These are phyloP conservation scores for Myripristis jacobus DNA, from an alignment of 2,797 vertebrate genomes.

Conservation along the genomic window DNA sequence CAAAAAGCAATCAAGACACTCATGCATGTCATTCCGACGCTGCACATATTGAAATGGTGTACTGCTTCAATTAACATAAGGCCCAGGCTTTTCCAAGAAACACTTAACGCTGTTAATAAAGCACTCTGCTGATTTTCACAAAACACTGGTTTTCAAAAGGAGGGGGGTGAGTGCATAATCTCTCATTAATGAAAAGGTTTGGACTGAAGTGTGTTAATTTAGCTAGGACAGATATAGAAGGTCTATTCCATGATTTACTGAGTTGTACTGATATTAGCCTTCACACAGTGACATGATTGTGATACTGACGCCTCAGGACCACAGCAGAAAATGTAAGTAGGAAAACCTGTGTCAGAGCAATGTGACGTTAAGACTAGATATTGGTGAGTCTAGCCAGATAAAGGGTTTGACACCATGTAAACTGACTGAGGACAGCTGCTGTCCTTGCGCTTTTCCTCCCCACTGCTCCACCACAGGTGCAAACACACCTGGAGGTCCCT, in stretches of 20 bases:
- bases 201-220: constrained; percentile 34
- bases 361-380: constrained; percentile 24
- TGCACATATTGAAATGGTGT: constrained; percentile 75
- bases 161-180: constrained; percentile 41
- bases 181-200: constrained; percentile 59
- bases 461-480: constrained; percentile 77
- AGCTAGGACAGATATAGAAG: constrained; percentile 28
- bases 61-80: constrained; percentile 76
- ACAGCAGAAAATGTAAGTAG: constrained; percentile 16
- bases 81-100: constrained; percentile 70
- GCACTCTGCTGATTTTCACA: constrained; percentile 63
- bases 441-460: constrained; percentile 69
- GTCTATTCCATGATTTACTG: constrained; percentile 9
- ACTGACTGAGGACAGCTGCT: constrained; percentile 79
- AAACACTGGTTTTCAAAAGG: constrained; percentile 60
- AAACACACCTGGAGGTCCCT: constrained; percentile 81
- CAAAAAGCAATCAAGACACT: constrained; percentile 81
- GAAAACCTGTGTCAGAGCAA: constrained; percentile 18
- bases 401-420: constrained; percentile 66
- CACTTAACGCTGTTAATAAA: constrained; percentile 69
- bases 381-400: constrained; percentile 29
- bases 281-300: not conserved
- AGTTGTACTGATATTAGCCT: constrained; percentile 12
- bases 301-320: not conserved
- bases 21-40: constrained; percentile 74